Base-by-base conservation (phyloP, 37 sponge, comb jelly and placozoan species). In the Halichondria panicea region DNA sequence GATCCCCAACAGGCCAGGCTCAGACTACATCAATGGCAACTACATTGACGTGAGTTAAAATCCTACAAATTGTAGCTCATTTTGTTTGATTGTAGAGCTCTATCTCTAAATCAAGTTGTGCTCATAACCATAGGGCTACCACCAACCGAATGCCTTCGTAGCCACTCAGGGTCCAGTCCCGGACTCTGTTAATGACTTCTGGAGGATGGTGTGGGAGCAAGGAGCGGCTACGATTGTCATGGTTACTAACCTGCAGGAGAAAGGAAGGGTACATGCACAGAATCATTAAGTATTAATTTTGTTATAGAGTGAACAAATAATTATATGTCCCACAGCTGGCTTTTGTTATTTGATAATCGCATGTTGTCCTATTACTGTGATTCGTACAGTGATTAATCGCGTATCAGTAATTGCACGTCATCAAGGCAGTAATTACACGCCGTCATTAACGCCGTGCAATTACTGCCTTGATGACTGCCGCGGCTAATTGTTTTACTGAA, bases 201-300 rank as follows among this genome's bases (percentile, higher is more conserved):
- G 97, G 97, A 60, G 97, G 0, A 93, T 96, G 94, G 86, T 96
- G 32, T 96, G 94, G 94, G 97, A 96, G 56, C 84, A 90, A 37
- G 60, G 76, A 28, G 21, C 64, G 0, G 66, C 77, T 24, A 88
- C 84, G 24, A 84, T 96, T 67, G 94, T 93, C 66, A 96, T 96
- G 97, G 27, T 96, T 43, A 96, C 95, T 41, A 92, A 92, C 69
- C 68, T 92, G 48, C 83, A 92, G 54, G 94, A 92, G 78, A 82
- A 85, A 77, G 96, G 93, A 55, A 71, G 94, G 59, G 89, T 92
- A 61, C n/a, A n/a, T 84, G 85, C 25, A 32, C 31, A 3, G 5
- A 28, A 59, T 24, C 31, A 43, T 50, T 8, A 61, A 8, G 13
- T 9, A 27, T 66, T 9, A 33, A 18, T 66, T 66, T 66, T 8